Evolutionary conservation across 2,797 vertebrate genomes (phyloP).

Genomic region (Monodelphis domestica): DNA sequence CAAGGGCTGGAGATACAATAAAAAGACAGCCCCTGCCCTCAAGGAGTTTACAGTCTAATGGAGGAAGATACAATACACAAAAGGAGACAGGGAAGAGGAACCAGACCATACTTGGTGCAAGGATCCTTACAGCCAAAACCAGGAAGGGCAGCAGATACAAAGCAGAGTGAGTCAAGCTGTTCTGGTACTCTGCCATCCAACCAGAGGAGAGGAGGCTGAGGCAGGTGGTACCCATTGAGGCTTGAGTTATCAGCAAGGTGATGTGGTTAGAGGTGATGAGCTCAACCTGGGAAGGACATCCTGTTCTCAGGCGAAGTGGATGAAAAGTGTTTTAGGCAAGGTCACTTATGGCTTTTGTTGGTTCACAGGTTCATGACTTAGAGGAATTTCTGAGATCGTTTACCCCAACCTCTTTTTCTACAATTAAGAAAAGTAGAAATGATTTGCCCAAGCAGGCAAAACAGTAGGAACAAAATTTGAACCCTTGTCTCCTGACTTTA

Average conservation of each 20-base stretch:
- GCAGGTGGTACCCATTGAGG: not conserved
- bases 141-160: too few relatives aligned
- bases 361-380: not conserved
- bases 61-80: too few relatives aligned
- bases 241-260: not conserved
- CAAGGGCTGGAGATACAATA: not conserved
- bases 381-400: not conserved
- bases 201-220: not conserved
- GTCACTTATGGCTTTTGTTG: not conserved
- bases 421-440: not conserved
- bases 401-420: not conserved
- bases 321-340: not conserved
- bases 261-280: too few relatives aligned
- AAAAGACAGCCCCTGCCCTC: not conserved
- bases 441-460: not conserved
- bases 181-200: not conserved
- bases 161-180: too few relatives aligned
- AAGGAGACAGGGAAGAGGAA: not conserved
- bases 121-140: too few relatives aligned
- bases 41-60: not conserved
- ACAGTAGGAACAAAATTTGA: not conserved
- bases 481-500: too few relatives aligned
- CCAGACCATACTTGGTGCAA: too few relatives aligned
- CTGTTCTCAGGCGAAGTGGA: too few relatives aligned
- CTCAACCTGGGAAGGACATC: not conserved